Evolutionary conservation across 2,888 invertebrate species (phyloP).

Genomic region (Lacanobia wlatinum): DNA sequence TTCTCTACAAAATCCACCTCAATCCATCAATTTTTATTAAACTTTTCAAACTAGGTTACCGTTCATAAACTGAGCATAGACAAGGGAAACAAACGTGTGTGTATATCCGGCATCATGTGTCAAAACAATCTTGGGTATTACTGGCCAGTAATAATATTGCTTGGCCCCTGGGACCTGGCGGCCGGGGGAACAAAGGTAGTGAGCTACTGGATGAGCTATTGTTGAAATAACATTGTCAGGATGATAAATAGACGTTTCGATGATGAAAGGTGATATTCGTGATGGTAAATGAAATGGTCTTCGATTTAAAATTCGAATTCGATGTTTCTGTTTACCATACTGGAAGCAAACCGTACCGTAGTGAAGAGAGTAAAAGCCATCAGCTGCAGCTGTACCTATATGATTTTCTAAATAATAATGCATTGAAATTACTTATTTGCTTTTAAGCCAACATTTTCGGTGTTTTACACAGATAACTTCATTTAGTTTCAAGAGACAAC

Average conservation of each 20-base stretch:
- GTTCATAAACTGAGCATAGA: slow-evolving; percentile 39
- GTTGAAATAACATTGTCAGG: slow-evolving; percentile 26
- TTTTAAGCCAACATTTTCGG: no score
- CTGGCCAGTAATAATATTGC: slow-evolving; percentile 82
- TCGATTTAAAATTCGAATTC: neutral
- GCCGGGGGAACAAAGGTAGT: slow-evolving; percentile 11
- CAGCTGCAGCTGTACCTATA: no score
- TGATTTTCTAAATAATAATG: no score
- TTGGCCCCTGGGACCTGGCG: slow-evolving; percentile 63
- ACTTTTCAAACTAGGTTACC: slow-evolving; percentile 39
- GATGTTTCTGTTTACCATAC: no score
- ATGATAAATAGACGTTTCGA: neutral
- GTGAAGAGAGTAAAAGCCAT: no score
- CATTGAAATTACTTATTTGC: no score
- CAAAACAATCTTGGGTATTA: slow-evolving; percentile 87
- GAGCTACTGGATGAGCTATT: slow-evolving; percentile 43
- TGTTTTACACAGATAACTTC: no score
- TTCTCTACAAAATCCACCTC: slow-evolving; percentile 18
- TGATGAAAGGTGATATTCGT: no score
- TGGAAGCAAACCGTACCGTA: no score
- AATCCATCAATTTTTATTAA: slow-evolving; percentile 30
- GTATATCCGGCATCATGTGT: slow-evolving; percentile 79
- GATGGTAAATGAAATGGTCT: neutral
- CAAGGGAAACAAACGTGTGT: slow-evolving; percentile 65
- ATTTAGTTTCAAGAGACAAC: no score